These are phyloP conservation scores for Beris chalybata DNA, from an alignment of 2,888 invertebrate genomes.

Conservation along the genomic window DNA sequence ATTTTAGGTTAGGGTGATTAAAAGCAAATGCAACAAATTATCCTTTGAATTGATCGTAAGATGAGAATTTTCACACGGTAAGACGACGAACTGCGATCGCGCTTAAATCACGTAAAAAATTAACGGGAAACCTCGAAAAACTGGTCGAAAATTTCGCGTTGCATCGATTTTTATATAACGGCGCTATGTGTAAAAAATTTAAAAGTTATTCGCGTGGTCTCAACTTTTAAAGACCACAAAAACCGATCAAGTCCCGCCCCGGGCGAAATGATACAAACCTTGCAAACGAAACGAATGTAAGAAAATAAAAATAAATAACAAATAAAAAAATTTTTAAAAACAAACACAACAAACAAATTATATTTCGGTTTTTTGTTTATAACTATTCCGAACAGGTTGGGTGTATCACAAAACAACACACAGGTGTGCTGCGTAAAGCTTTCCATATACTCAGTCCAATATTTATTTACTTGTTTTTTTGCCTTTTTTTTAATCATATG, in stretches of 20 bases:
- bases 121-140: conserved; percentile 38
- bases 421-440: too few species aligned
- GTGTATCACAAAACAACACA: too few species aligned
- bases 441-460: too few species aligned
- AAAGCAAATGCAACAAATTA: too few species aligned
- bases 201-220: not conserved
- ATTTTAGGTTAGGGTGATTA: too few species aligned
- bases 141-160: conserved; percentile 37
- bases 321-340: conserved; percentile 3
- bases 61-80: too few species aligned
- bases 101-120: conserved; percentile 29
- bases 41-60: too few species aligned
- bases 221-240: not conserved
- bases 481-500: too few species aligned
- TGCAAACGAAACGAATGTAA: conserved; percentile 9
- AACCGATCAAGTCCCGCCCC: conserved; percentile 13
- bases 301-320: conserved; percentile 13
- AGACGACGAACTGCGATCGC: conserved; percentile 12
- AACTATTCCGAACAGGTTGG: too few species aligned
- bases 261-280: conserved; percentile 16
- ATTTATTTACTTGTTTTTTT: too few species aligned
- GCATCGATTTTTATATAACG: conserved; percentile 40
- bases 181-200: conserved; percentile 33
- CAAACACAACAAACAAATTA: not conserved
- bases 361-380: too few species aligned